Evolutionary conservation across 2,888 invertebrate genomes (phyloP).

Genomic region (Platycheirus rosarum): DNA sequence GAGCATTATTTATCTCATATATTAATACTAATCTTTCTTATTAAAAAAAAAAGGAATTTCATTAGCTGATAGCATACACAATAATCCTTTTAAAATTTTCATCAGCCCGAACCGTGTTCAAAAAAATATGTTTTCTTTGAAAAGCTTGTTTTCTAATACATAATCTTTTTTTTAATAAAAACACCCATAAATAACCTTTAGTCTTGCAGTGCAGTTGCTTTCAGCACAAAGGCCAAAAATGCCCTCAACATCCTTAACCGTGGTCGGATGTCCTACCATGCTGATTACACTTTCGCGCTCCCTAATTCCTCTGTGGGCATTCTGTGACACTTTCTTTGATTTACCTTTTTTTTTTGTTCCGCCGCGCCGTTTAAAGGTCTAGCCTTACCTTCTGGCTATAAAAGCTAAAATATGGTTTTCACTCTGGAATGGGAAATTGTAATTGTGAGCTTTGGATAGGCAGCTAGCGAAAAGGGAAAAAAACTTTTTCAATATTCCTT

Average conservation of each 20-base stretch:
- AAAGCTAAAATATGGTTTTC: conserved; percentile 6
- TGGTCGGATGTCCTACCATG: neutral
- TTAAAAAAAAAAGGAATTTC: no score
- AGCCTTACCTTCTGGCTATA: neutral
- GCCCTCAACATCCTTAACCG: neutral
- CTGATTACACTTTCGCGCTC: conserved; percentile 8
- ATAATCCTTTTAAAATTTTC: no score
- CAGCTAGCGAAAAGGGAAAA: neutral
- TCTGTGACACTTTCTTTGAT: neutral
- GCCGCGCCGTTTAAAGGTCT: neutral
- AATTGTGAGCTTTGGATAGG: neutral
- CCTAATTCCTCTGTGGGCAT: neutral
- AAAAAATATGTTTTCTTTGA: no score
- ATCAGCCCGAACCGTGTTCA: no score
- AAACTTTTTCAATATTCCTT: conserved; percentile 8
- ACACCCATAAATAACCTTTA: neutral
- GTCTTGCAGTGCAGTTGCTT: no score
- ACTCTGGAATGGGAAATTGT: conserved; percentile 5
- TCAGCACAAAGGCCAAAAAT: neutral
- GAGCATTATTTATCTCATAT: no score
- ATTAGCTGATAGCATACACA: no score
- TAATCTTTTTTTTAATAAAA: neutral
- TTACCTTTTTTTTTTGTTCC: neutral
- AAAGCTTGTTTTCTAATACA: neutral
- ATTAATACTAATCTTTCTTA: no score